Percentiles rank a stretch among this genome's conserved stretches.
These are phyloP conservation scores for Meloidogyne floridensis DNA, from an alignment of 1,140 invertebrate genomes.

Conservation along the genomic window DNA sequence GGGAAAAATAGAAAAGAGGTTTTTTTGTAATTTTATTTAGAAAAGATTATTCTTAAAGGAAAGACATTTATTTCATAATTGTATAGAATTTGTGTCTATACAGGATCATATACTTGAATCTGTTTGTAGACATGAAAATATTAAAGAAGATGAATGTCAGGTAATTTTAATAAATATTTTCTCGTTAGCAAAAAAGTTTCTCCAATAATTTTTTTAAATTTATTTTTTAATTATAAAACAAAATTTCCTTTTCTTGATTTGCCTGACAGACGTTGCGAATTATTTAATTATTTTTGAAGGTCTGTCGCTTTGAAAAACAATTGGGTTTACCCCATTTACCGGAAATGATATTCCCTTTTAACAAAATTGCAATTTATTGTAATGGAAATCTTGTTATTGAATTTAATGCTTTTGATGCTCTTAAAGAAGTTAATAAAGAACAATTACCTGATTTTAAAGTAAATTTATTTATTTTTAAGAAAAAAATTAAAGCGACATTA, in stretches of 20 bases:
- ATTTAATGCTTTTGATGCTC: slow-evolving; percentile 49
- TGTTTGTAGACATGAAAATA: slow-evolving; percentile 20
- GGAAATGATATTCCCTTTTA: slow-evolving; percentile 47
- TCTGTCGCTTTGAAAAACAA: slow-evolving; percentile 42
- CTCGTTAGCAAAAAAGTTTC: too few relatives aligned
- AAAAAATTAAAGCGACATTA: neutral
- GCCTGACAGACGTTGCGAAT: too few relatives aligned
- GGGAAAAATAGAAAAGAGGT: slow-evolving; percentile 8
- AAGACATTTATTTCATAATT: slow-evolving; percentile 17
- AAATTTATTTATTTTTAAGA: neutral
- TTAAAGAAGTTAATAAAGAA: slow-evolving; percentile 36
- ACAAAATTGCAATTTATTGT: slow-evolving; percentile 23
- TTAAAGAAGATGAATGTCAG: slow-evolving; percentile 3
- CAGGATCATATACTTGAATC: slow-evolving; percentile 33
- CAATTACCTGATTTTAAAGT: slow-evolving; percentile 49
- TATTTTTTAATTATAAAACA: too few relatives aligned
- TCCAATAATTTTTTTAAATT: neutral
- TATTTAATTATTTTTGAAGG: slow-evolving; percentile 24
- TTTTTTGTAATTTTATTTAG: neutral
- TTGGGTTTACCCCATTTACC: slow-evolving; percentile 40
- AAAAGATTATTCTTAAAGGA: slow-evolving; percentile 14
- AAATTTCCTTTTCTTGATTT: too few relatives aligned
- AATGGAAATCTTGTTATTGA: slow-evolving; percentile 29
- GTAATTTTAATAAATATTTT: neutral
- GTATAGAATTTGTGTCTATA: slow-evolving; percentile 15